These are phyloP conservation scores for Temnothorax curvispinosus DNA, from an alignment of 1,140 invertebrate species.

Conservation along the genomic window DNA sequence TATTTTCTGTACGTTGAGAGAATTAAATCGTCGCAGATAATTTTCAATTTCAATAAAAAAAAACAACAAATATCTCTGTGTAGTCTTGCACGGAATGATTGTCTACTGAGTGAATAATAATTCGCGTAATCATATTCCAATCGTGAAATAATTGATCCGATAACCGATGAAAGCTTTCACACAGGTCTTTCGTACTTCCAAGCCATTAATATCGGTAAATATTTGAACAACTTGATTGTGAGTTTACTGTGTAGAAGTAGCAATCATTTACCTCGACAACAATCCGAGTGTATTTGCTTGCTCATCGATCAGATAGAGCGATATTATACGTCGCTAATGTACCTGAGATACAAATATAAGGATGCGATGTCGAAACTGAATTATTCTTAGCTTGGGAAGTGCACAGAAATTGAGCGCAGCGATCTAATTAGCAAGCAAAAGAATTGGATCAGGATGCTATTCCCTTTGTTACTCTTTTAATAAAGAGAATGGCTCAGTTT, in stretches of 20 bases:
- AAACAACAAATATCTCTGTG: background rate
- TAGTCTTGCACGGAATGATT: background rate
- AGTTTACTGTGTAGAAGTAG: background rate
- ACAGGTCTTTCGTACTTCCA: background rate
- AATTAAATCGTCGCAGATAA: background rate
- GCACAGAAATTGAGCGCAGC: background rate
- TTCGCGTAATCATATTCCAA: constrained; percentile 9
- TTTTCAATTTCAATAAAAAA: background rate
- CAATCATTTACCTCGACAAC: constrained; percentile 28
- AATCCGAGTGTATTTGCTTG: constrained; percentile 30
- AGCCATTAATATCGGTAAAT: constrained; percentile 41
- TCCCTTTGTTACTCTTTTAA: background rate
- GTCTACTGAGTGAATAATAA: background rate
- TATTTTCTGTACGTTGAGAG: background rate
- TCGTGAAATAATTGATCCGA: background rate
- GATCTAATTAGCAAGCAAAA: background rate
- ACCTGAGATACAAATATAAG: background rate
- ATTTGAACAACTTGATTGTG: constrained; percentile 42
- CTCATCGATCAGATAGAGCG: constrained; percentile 19
- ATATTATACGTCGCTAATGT: background rate
- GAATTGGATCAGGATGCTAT: background rate
- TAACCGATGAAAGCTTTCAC: background rate
- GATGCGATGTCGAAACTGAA: background rate
- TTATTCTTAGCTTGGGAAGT: background rate
- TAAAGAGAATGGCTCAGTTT: background rate